Evolutionary conservation across 2,113 vertebrate genomes (phyloP).

Genomic region (Syngnathoides biaculeatus): DNA sequence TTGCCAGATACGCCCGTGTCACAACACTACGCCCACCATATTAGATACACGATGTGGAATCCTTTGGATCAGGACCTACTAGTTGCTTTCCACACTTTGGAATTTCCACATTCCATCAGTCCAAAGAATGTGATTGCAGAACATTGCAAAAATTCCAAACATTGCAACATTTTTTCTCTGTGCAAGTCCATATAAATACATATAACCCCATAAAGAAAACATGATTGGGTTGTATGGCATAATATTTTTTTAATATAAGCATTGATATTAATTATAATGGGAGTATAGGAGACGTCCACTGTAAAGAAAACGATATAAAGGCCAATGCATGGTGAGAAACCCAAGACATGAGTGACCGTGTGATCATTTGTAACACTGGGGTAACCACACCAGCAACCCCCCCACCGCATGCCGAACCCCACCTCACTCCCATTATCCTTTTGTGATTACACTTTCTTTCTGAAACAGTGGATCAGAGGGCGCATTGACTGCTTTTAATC

Average conservation of each 20-base stretch:
- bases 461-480: conserved; percentile 69
- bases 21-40: no score
- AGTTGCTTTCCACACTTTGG: no score
- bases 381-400: conserved; percentile 3
- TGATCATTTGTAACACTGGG: conserved; percentile 7
- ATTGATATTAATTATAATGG: neutral
- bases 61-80: no score
- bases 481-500: conserved; percentile 74
- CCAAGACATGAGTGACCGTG: neutral
- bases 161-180: no score
- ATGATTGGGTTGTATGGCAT: neutral
- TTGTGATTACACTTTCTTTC: conserved; percentile 72
- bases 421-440: conserved; percentile 57
- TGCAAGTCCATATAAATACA: no score
- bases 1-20: no score
- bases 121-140: no score
- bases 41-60: no score
- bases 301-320: neutral
- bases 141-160: no score
- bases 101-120: no score
- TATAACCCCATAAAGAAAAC: no score
- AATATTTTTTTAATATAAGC: neutral
- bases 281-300: conserved; percentile 5
- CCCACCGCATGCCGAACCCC: no score
- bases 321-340: neutral